Conservation (phyloP, 2,888 invertebrate species). For the Eupithecia pulchellata region DNA sequence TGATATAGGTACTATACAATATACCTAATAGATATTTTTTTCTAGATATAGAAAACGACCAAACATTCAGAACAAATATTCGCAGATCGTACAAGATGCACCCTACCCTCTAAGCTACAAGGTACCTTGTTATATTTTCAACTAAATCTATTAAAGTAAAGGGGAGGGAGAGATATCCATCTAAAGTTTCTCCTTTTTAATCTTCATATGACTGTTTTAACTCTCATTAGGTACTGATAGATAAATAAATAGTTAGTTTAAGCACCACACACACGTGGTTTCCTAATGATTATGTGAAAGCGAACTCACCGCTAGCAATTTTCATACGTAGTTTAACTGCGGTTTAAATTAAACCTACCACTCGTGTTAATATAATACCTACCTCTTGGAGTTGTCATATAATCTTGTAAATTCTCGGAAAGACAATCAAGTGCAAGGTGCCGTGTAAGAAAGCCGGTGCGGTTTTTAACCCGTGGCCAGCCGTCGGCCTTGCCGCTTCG, state of each 20-base stretch:
- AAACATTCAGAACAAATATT: no score
- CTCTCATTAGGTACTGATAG: no score
- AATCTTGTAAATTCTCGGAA: background rate
- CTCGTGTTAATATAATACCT: background rate
- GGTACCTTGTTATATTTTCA: no score
- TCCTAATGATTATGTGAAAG: background rate
- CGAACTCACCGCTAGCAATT: background rate
- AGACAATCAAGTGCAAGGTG: constrained; percentile 4
- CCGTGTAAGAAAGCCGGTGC: background rate
- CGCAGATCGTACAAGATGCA: no score
- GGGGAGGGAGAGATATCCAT: no score
- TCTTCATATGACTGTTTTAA: no score
- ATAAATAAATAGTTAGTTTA: background rate
- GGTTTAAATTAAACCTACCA: background rate
- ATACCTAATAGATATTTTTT: no score
- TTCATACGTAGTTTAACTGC: background rate
- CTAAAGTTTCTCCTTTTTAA: no score
- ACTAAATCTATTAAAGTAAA: no score
- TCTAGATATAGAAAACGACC: no score
- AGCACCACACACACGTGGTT: background rate
- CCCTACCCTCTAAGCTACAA: no score
- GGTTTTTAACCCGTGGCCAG: constrained; percentile 20
- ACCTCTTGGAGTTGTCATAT: background rate
- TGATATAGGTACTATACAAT: no score
- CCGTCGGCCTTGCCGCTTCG: constrained; percentile 42